Conservation (phyloP, 2,113 vertebrate species). For the Oryzias curvinotus region DNA sequence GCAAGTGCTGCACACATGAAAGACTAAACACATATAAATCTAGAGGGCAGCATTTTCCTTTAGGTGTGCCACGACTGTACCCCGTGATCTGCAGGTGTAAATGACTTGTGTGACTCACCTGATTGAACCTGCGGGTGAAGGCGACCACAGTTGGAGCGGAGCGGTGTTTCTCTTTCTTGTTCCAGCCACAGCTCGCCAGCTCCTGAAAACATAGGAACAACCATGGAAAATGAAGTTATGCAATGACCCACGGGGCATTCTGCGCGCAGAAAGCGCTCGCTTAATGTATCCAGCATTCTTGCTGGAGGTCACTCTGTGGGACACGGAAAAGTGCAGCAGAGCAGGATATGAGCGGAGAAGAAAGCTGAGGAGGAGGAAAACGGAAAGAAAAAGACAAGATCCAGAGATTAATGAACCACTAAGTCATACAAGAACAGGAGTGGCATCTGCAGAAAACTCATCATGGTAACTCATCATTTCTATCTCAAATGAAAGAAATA, state of each 20-base stretch:
- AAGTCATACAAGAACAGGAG: background rate
- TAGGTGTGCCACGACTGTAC: background rate
- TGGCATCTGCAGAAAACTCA: background rate
- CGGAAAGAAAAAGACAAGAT: background rate
- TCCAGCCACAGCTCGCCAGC: constrained; percentile 98
- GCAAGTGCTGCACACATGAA: background rate
- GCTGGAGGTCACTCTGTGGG: constrained; percentile 7
- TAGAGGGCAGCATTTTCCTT: constrained; percentile 2
- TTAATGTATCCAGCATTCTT: constrained; percentile 24
- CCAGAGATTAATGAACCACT: constrained; percentile 9
- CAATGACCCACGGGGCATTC: background rate
- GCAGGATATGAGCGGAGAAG: background rate
- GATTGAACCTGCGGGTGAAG: constrained; percentile 98
- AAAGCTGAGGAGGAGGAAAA: constrained; percentile 9
- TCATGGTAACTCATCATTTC: background rate
- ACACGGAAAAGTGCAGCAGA: constrained; percentile 4
- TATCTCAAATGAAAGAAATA: too few relatives aligned
- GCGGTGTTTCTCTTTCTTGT: constrained; percentile 98
- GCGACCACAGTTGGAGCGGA: constrained; percentile 96
- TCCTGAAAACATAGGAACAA: constrained; percentile 78
- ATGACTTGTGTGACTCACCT: constrained; percentile 78
- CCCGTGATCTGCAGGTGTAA: background rate
- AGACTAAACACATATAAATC: constrained; percentile 44
- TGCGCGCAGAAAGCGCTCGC: background rate
- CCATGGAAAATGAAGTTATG: background rate